phyloP scores from a whole-genome alignment of 2,113 vertebrate species.

The Perca flavescens region DNA sequence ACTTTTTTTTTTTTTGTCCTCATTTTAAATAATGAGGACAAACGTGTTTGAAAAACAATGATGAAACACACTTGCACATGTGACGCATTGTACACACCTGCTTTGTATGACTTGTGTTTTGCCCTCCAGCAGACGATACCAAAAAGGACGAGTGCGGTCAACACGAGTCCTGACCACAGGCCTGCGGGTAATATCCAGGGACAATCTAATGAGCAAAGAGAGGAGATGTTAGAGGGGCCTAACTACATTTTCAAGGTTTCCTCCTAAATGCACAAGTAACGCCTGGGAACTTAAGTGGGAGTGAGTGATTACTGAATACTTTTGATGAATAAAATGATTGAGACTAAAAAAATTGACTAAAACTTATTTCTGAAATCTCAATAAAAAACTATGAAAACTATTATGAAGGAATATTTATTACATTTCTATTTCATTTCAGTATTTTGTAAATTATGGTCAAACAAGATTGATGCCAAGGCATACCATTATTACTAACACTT shows the following conservation, averaged over 20 bases:
- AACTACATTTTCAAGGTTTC: neutral
- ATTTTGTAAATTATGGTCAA: neutral
- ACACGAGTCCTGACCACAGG: slow-evolving; percentile 77
- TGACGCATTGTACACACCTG: slow-evolving; percentile 55
- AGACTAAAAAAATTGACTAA: neutral
- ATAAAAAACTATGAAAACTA: no score
- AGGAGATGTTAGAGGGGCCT: neutral
- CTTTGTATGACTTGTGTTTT: slow-evolving; percentile 45
- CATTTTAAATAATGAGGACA: neutral
- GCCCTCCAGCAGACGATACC: slow-evolving; percentile 58
- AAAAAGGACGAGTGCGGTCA: slow-evolving; percentile 63
- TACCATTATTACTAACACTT: neutral
- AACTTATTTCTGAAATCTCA: neutral
- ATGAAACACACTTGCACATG: neutral
- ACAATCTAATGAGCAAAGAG: slow-evolving; percentile 55
- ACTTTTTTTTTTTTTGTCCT: slow-evolving; percentile 1
- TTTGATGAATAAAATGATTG: neutral
- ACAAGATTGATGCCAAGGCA: neutral
- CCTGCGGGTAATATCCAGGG: slow-evolving; percentile 73
- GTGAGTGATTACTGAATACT: slow-evolving; percentile 18
- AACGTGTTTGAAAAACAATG: slow-evolving; percentile 1
- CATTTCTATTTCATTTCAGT: neutral
- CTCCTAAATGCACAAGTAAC: neutral
- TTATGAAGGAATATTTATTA: neutral
- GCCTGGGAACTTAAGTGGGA: slow-evolving; percentile 27